Percentiles rank a stretch among this genome's conserved stretches.
These are phyloP conservation scores for Promerops cafer DNA, from an alignment of 2,113 vertebrate genomes.

Conservation along the genomic window DNA sequence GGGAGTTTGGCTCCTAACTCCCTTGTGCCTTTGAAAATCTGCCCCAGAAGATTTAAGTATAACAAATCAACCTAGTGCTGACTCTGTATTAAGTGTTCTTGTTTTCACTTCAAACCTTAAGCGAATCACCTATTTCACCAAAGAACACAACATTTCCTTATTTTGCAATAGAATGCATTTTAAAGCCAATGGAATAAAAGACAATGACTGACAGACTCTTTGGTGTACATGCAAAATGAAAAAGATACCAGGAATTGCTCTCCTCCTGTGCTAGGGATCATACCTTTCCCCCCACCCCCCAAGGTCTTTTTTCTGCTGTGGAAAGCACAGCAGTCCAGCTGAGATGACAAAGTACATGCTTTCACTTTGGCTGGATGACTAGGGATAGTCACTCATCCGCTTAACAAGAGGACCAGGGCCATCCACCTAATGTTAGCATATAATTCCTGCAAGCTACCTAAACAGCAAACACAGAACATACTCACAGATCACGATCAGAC, in stretches of 20 bases:
- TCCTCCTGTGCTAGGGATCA: background rate
- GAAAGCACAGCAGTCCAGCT: background rate
- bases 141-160: background rate
- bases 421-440: background rate
- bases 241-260: background rate
- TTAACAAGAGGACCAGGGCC: background rate
- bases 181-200: background rate
- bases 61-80: background rate
- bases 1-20: background rate
- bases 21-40: background rate
- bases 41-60: background rate
- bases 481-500: background rate
- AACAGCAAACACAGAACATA: background rate
- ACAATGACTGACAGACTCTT: background rate
- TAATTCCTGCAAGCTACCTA: background rate
- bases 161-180: background rate
- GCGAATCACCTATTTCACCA: background rate
- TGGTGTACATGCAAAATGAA: background rate
- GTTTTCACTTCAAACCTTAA: background rate
- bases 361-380: background rate
- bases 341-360: background rate
- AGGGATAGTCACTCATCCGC: background rate
- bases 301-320: background rate
- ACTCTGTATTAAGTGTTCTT: background rate
- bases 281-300: fast-evolving